Conservation (phyloP, 2,888 invertebrate genomes). For the Barypeithes pellucidus region DNA sequence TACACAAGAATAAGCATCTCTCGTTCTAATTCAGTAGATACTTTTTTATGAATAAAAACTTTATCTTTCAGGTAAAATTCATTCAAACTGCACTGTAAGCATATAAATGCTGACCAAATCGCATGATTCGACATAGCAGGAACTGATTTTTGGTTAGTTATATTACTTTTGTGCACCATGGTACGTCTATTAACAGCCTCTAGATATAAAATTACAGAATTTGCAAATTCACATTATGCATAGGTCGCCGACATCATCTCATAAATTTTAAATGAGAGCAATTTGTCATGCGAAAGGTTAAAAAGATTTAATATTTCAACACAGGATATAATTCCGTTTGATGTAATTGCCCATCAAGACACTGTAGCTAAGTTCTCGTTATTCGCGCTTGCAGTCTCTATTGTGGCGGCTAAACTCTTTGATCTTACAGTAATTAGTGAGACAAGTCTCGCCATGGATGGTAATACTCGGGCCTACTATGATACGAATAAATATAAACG, state of each 20-base stretch:
- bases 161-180: neutral
- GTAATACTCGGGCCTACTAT: constrained; percentile 42
- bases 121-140: no score
- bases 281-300: constrained; percentile 34
- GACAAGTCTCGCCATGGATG: constrained; percentile 50
- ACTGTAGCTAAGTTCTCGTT: constrained; percentile 46
- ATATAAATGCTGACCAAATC: no score
- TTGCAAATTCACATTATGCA: constrained; percentile 5
- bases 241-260: constrained; percentile 9
- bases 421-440: constrained; percentile 52
- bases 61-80: no score
- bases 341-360: constrained; percentile 48
- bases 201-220: neutral
- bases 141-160: no score
- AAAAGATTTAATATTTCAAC: constrained; percentile 42
- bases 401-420: constrained; percentile 53
- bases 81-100: no score
- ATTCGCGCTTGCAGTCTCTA: constrained; percentile 50
- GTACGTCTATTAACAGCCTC: neutral
- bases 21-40: no score
- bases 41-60: no score
- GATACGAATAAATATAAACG: constrained; percentile 25
- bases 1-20: no score
- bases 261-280: constrained; percentile 38
- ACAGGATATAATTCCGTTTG: constrained; percentile 48